These are phyloP conservation scores for Neodon shergylaensis DNA, from an alignment of 2,113 vertebrate species.

Conservation along the genomic window DNA sequence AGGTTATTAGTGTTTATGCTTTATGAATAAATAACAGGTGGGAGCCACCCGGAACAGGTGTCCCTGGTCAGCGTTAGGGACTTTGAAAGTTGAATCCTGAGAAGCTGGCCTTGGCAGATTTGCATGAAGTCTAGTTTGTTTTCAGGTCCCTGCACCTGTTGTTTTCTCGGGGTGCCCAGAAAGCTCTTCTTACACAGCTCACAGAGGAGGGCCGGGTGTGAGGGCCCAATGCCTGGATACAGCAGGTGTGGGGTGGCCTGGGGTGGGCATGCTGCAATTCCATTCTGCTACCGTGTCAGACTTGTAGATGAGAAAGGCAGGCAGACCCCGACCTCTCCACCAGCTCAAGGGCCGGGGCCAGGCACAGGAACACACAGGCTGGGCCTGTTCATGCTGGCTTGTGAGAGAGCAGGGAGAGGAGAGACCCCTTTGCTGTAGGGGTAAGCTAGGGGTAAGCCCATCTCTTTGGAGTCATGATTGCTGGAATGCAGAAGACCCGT, in stretches of 20 bases:
- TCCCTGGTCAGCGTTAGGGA: neutral
- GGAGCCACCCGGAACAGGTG: neutral
- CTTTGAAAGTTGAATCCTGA: neutral
- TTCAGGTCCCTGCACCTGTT: neutral
- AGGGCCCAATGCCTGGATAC: neutral
- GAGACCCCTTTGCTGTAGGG: neutral
- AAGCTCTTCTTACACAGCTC: neutral
- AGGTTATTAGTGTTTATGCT: neutral
- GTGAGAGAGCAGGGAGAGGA: neutral
- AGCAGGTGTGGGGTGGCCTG: neutral
- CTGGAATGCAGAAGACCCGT: neutral
- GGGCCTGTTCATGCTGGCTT: neutral
- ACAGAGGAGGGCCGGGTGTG: neutral
- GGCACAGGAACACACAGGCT: too few relatives aligned
- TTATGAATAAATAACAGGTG: neutral
- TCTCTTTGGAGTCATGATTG: neutral
- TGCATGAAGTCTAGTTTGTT: neutral
- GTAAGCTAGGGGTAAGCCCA: too few relatives aligned
- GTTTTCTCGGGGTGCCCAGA: neutral
- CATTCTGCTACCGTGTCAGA: neutral
- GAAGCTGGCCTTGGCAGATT: neutral
- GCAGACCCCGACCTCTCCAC: too few relatives aligned
- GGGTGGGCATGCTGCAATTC: neutral
- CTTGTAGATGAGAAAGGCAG: neutral
- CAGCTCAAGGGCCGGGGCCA: too few relatives aligned